Evolutionary conservation across 2,888 invertebrate genomes (phyloP).

Genomic region (Thereva nobilitata): DNA sequence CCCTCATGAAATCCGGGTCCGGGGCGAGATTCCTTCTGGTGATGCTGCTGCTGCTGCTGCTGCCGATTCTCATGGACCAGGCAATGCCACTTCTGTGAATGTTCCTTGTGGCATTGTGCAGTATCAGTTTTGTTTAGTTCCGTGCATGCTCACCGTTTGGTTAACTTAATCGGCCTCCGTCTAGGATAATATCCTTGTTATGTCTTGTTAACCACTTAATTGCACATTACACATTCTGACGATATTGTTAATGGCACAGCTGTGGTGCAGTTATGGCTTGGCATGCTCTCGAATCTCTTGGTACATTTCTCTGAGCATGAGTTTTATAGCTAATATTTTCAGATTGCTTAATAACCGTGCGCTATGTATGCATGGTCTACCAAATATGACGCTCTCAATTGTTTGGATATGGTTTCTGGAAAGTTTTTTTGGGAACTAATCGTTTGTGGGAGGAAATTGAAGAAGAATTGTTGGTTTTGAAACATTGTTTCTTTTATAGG

Average conservation of each 20-base stretch:
- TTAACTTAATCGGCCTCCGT: slow-evolving; percentile 15
- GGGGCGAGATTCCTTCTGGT: slow-evolving; percentile 5
- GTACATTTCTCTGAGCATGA: too few relatives aligned
- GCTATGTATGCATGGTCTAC: too few relatives aligned
- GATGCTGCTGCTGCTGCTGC: background rate
- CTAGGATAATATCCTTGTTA: slow-evolving; percentile 4
- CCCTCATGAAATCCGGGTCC: slow-evolving; percentile 13
- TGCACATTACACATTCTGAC: slow-evolving; percentile 1
- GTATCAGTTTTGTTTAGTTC: background rate
- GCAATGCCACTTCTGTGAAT: slow-evolving; percentile 1
- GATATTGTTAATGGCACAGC: slow-evolving; percentile 1
- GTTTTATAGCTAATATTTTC: too few relatives aligned
- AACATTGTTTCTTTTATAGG: too few relatives aligned
- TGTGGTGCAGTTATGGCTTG: background rate
- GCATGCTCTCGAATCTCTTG: background rate
- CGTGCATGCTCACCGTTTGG: slow-evolving; percentile 4
- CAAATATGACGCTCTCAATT: too few relatives aligned
- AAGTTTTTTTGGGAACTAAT: too few relatives aligned
- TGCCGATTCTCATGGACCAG: background rate
- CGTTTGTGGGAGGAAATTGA: too few relatives aligned
- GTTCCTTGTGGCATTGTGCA: background rate
- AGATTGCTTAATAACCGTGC: too few relatives aligned
- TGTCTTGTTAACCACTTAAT: slow-evolving; percentile 21
- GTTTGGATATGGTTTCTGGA: too few relatives aligned
- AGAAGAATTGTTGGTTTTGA: too few relatives aligned